These are phyloP conservation scores for Anabas testudineus DNA, from an alignment of 2,797 vertebrate genomes.

Conservation along the genomic window DNA sequence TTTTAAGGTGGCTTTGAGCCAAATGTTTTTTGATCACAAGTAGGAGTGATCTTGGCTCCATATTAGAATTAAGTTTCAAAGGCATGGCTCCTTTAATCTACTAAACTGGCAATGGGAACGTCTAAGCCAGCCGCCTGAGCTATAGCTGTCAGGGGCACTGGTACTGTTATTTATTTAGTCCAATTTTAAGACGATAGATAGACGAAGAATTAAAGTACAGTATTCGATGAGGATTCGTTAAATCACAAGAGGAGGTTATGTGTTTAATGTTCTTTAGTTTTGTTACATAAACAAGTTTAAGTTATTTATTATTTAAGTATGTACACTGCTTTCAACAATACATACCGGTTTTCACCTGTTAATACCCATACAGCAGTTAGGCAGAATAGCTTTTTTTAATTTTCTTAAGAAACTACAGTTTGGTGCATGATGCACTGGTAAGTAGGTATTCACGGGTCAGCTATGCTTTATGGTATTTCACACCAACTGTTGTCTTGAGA, in stretches of 20 bases:
- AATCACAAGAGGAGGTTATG: neutral
- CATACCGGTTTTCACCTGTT: neutral
- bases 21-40: constrained; percentile 27
- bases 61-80: constrained; percentile 23
- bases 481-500: neutral
- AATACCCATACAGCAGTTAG: neutral
- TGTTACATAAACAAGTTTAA: constrained; percentile 1
- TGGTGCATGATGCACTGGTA: constrained; percentile 17
- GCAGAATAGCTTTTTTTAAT: neutral
- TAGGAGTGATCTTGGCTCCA: constrained; percentile 11
- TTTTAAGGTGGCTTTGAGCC: constrained; percentile 11
- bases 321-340: neutral
- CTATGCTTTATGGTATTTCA: constrained; percentile 6
- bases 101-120: constrained; percentile 6
- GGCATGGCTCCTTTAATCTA: constrained; percentile 2
- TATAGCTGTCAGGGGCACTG: constrained; percentile 6
- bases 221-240: neutral
- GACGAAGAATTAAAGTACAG: neutral
- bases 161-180: neutral
- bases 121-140: constrained; percentile 8
- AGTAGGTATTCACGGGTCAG: constrained; percentile 7
- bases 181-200: constrained; percentile 1
- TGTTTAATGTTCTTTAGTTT: neutral
- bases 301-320: neutral
- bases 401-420: constrained; percentile 8